Conservation (phyloP, 2,797 vertebrate species). For the Paramormyrops hopkinsi region DNA sequence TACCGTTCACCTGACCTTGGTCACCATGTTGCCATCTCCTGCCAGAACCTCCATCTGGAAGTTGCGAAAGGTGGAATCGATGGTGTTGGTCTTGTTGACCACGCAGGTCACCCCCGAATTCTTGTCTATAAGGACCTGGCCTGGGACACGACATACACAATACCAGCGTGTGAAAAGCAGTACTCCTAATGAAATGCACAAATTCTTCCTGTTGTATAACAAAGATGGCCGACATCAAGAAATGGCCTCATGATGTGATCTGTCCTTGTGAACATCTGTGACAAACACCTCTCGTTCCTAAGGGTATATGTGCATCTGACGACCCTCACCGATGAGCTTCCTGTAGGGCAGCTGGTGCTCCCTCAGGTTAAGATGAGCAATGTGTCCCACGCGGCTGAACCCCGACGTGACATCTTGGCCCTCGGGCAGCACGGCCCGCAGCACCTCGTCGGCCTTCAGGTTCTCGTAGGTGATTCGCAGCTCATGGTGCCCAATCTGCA, state of each 20-base stretch:
- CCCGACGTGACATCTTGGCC: slow-evolving; percentile 84
- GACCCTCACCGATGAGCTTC: slow-evolving; percentile 80
- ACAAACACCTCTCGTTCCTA: background rate
- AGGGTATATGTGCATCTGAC: background rate
- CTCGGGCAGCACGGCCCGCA: slow-evolving; percentile 82
- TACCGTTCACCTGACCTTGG: slow-evolving; percentile 64
- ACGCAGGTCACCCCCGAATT: slow-evolving; percentile 85
- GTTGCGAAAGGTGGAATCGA: slow-evolving; percentile 84
- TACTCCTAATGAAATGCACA: background rate
- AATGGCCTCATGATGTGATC: background rate
- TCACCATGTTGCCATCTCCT: slow-evolving; percentile 83
- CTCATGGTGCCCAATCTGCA: slow-evolving; percentile 63
- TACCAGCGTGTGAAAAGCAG: background rate
- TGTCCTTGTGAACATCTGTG: background rate
- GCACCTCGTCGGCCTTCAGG: slow-evolving; percentile 85
- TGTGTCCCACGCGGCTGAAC: slow-evolving; percentile 92
- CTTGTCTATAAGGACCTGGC: slow-evolving; percentile 93
- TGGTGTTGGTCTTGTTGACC: slow-evolving; percentile 86
- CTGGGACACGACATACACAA: slow-evolving; percentile 47
- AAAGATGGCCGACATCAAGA: background rate
- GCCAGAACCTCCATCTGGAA: slow-evolving; percentile 93
- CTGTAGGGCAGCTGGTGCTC: slow-evolving; percentile 88
- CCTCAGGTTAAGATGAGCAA: slow-evolving; percentile 88
- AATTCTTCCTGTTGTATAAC: background rate
- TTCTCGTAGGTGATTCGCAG: slow-evolving; percentile 80